Percentiles rank a stretch among this genome's conserved stretches.
Conservation (phyloP, 2,888 invertebrate genomes). For the Danaus chrysippus region DNA sequence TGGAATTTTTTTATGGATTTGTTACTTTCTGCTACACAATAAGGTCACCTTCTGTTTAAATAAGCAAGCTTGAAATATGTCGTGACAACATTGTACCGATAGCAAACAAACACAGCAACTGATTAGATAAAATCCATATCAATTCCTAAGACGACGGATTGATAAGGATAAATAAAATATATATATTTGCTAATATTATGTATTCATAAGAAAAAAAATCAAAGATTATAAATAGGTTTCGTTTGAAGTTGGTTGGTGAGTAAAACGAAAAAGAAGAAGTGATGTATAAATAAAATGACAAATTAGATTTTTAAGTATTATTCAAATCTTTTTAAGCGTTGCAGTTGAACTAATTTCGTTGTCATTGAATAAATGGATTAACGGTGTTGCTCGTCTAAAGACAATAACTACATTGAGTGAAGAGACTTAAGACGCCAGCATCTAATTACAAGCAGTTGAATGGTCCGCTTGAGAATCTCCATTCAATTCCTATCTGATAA, state of each 20-base stretch:
- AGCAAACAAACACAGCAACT: slow-evolving; percentile 17
- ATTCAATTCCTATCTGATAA: slow-evolving; percentile 66
- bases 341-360: neutral
- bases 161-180: neutral
- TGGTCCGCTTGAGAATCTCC: slow-evolving; percentile 55
- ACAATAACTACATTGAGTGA: slow-evolving; percentile 64
- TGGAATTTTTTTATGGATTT: neutral
- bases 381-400: slow-evolving; percentile 35
- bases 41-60: slow-evolving; percentile 8
- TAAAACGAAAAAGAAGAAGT: too few relatives aligned
- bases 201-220: neutral
- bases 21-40: neutral
- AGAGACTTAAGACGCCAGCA: slow-evolving; percentile 39
- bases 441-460: slow-evolving; percentile 57
- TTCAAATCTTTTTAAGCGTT: too few relatives aligned
- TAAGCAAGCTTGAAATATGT: slow-evolving; percentile 47
- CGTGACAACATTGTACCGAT: slow-evolving; percentile 24
- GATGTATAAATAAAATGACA: too few relatives aligned
- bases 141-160: neutral
- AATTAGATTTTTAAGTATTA: too few relatives aligned
- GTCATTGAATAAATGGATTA: slow-evolving; percentile 26
- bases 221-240: too few relatives aligned
- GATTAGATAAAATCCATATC: neutral
- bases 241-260: too few relatives aligned
- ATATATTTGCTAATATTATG: neutral